Evolutionary conservation across 2,113 vertebrate species (phyloP).

Genomic region (Paraplagusia blochii): DNA sequence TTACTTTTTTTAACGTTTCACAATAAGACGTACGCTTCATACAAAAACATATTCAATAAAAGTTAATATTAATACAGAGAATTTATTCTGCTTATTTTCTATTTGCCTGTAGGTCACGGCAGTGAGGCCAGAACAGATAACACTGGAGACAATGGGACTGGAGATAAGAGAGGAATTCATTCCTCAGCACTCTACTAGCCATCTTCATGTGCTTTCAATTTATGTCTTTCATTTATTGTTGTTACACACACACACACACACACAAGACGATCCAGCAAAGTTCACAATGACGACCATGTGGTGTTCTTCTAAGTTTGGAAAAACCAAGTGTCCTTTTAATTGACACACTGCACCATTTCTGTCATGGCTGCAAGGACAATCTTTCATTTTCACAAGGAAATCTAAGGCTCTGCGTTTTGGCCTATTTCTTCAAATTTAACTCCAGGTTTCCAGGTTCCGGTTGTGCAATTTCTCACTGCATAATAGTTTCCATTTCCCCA

Average conservation of each 20-base stretch:
- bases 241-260: not conserved
- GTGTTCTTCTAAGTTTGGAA: no score
- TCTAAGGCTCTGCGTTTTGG: no score
- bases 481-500: slow-evolving; percentile 22
- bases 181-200: slow-evolving; percentile 7
- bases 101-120: not conserved
- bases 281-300: not conserved
- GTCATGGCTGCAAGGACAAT: no score
- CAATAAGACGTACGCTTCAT: no score
- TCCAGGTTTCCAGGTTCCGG: slow-evolving; percentile 31
- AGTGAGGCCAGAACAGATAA: slow-evolving; percentile 21
- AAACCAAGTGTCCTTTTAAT: no score
- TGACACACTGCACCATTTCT: no score
- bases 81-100: not conserved
- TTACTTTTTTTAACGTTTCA: no score
- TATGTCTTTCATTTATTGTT: not conserved
- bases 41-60: no score
- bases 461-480: slow-evolving; percentile 50
- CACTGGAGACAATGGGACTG: slow-evolving; percentile 14
- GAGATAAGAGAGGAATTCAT: slow-evolving; percentile 35
- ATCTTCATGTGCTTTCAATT: not conserved
- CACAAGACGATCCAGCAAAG: not conserved
- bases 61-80: no score
- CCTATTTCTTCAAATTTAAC: slow-evolving; percentile 43
- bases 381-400: no score